Evolutionary conservation across 2,797 vertebrate genomes (phyloP).

Genomic region (Hoplostethus mediterraneus): DNA sequence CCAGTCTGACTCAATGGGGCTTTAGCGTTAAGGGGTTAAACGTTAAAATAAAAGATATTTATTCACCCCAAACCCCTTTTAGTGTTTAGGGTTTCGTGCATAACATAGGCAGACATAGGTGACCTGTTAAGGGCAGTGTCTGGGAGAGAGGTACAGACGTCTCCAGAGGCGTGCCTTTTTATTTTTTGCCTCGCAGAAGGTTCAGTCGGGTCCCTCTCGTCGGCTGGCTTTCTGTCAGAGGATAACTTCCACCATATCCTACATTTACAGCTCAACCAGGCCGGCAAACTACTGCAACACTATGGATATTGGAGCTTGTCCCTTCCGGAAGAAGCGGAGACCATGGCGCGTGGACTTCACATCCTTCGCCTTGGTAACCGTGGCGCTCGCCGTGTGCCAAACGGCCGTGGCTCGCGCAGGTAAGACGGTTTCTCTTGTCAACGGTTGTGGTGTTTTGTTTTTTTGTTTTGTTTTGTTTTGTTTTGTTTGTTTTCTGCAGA

Average conservation of each 20-base stretch:
- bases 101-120: slow-evolving; percentile 64
- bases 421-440: slow-evolving; percentile 60
- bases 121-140: slow-evolving; percentile 65
- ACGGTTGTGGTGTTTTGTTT: not conserved
- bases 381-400: slow-evolving; percentile 77
- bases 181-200: slow-evolving; percentile 75
- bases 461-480: too few species aligned
- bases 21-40: slow-evolving; percentile 80
- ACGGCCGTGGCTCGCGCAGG: slow-evolving; percentile 80
- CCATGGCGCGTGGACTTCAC: slow-evolving; percentile 79
- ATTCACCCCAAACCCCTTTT: slow-evolving; percentile 72
- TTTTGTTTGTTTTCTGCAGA: too few species aligned
- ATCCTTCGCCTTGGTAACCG: slow-evolving; percentile 75
- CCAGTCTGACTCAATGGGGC: slow-evolving; percentile 84
- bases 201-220: slow-evolving; percentile 70
- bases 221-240: slow-evolving; percentile 81
- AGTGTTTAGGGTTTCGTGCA: slow-evolving; percentile 73
- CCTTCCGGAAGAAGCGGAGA: slow-evolving; percentile 84
- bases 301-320: slow-evolving; percentile 85
- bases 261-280: slow-evolving; percentile 65
- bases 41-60: slow-evolving; percentile 77
- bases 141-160: slow-evolving; percentile 68
- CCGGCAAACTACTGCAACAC: slow-evolving; percentile 62
- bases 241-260: slow-evolving; percentile 73
- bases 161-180: slow-evolving; percentile 75